Evolutionary conservation across 2,797 vertebrate genomes (phyloP), one percentile per base, ranked within the genome.

Genomic region (Decapterus maruadsi): DNA sequence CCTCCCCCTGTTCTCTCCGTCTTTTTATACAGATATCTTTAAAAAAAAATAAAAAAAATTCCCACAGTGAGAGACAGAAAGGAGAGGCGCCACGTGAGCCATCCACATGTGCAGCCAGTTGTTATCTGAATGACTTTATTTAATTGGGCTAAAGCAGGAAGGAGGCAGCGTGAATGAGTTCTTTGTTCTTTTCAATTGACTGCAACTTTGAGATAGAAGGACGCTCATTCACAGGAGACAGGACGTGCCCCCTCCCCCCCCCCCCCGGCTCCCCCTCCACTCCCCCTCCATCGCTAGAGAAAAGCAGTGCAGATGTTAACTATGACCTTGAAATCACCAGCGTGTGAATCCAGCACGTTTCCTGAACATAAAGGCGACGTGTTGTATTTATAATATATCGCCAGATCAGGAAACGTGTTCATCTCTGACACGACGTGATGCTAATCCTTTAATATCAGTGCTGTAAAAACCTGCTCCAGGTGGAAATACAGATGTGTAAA

Each of bases 101-200:
- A 11, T 66, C 74, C 87, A 74, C 54, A 31, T 78, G 78, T 31
- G 10, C 66, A 54, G 55, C 16, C 51, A 62, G 11, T 26, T 63
- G 40, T 78, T 81, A 78, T 87, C 81, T 63, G 61, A 72, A 77
- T 20, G 55, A 56, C 75, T 84, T 84, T 34, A 78, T 79, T 87
- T 74, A 90, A 87, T 75, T 87, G 63, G 60, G 58, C 70, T 45
- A 26, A 75, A 80, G 62, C 68, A 42, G 46, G 55, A 66, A 45
- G 70, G 5, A 6, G 31, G 42, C 53, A 2, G 67, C 67, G n/a
- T 72, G 78, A 86, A 83, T 48, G 75, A 61, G 9, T 53, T 50
- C 81, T 92, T 88, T 87, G 85, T 89, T 86, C 82, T 81, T 75
- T 78, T 78, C 76, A 77, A 78, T 45, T 54, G 48, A 72, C 68